phyloP scores from a whole-genome alignment of 2,888 invertebrate genomes.

The Andrena trimmerana region DNA sequence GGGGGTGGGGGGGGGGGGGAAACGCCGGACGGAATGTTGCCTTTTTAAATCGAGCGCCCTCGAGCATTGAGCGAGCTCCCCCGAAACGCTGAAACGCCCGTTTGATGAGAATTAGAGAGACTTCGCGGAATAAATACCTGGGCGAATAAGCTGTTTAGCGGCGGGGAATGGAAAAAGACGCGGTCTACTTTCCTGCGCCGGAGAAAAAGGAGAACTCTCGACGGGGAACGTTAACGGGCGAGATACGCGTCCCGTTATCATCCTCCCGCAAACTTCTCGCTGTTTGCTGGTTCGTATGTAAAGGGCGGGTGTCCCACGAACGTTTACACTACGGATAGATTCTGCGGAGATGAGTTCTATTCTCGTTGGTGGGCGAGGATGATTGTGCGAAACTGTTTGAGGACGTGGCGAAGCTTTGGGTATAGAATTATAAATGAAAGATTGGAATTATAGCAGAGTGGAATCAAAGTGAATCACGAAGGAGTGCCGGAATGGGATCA shows the following conservation, averaged over 20 bases:
- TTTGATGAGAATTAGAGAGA: neutral
- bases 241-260: slow-evolving; percentile 27
- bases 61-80: neutral
- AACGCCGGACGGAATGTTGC: slow-evolving; percentile 10
- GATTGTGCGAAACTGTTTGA: too few relatives aligned
- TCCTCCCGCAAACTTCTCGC: slow-evolving; percentile 41
- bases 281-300: neutral
- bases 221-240: slow-evolving; percentile 27
- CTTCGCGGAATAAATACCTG: neutral
- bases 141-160: neutral
- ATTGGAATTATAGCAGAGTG: too few relatives aligned
- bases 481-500: too few relatives aligned
- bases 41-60: slow-evolving; percentile 1
- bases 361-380: too few relatives aligned
- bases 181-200: neutral
- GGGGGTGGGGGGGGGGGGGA: too few relatives aligned
- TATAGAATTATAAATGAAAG: too few relatives aligned
- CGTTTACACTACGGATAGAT: neutral
- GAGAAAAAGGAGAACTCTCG: neutral
- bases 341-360: too few relatives aligned
- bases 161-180: neutral
- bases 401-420: too few relatives aligned
- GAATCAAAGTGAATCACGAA: too few relatives aligned
- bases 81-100: neutral
- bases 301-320: neutral